Conservation (phyloP, 2,888 invertebrate species). For the Phalangium opilio region DNA sequence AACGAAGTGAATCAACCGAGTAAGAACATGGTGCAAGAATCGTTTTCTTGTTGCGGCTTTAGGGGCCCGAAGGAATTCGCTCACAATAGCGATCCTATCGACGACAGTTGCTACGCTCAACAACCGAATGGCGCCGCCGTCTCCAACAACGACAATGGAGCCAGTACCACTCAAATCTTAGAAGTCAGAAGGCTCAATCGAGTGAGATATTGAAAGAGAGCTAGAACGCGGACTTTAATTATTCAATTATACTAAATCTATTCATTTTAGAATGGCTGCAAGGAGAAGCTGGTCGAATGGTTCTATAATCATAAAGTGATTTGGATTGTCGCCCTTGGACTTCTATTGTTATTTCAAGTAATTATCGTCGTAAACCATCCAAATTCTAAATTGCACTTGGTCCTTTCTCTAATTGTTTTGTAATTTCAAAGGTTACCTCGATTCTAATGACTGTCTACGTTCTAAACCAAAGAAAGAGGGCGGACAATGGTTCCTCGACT, state of each 20-base stretch:
- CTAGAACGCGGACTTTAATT: no score
- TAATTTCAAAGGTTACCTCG: background rate
- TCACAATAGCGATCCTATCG: conserved; percentile 28
- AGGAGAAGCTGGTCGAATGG: conserved; percentile 27
- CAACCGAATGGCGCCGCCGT: conserved; percentile 12
- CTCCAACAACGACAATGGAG: background rate
- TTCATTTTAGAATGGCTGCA: conserved; percentile 23
- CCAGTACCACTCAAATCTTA: conserved; percentile 5
- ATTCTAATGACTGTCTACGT: background rate
- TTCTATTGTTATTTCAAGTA: conserved; percentile 18
- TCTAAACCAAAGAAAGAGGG: background rate
- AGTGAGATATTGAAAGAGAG: conserved; percentile 6
- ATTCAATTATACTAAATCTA: no score
- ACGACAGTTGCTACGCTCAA: conserved; percentile 28
- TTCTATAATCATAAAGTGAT: conserved; percentile 27
- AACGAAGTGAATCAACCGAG: conserved; percentile 30
- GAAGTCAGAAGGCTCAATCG: conserved; percentile 16
- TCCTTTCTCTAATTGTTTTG: no score
- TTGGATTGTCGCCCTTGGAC: conserved; percentile 28
- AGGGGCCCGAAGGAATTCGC: conserved; percentile 31
- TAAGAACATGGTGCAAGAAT: conserved; percentile 28
- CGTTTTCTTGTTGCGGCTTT: conserved; percentile 32
- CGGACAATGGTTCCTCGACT: background rate
- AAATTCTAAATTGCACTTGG: no score
- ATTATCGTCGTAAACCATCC: no score